Evolutionary conservation across 2,888 invertebrate species (phyloP).

Genomic region (Eledone cirrhosa): DNA sequence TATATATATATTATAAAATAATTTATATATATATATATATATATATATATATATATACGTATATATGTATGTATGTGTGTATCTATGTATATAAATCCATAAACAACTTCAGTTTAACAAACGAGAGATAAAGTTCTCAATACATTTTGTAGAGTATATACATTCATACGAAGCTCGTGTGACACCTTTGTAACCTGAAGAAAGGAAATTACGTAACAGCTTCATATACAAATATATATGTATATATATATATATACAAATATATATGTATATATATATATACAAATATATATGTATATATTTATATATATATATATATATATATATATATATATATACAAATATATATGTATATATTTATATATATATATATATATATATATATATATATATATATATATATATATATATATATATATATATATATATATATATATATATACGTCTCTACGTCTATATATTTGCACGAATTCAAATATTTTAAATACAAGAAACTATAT

Average conservation of each 20-base stretch:
- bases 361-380: not conserved
- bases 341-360: not conserved
- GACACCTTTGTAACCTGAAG: too few relatives aligned
- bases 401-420: not conserved
- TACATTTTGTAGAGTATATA: too few relatives aligned
- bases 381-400: not conserved
- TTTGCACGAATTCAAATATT: not conserved
- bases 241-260: constrained; percentile 10
- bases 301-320: not conserved
- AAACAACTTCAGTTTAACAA: too few relatives aligned
- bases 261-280: not conserved
- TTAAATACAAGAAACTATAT: not conserved
- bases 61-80: too few relatives aligned
- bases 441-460: not conserved
- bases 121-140: too few relatives aligned
- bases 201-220: too few relatives aligned
- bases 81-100: too few relatives aligned
- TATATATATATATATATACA: not conserved
- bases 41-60: too few relatives aligned
- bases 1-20: too few relatives aligned
- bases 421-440: not conserved
- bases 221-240: constrained; percentile 8
- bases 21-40: not conserved
- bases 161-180: too few relatives aligned
- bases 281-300: not conserved